Base-by-base conservation (phyloP, 2,113 vertebrate species). In the Oophaga pumilio region DNA sequence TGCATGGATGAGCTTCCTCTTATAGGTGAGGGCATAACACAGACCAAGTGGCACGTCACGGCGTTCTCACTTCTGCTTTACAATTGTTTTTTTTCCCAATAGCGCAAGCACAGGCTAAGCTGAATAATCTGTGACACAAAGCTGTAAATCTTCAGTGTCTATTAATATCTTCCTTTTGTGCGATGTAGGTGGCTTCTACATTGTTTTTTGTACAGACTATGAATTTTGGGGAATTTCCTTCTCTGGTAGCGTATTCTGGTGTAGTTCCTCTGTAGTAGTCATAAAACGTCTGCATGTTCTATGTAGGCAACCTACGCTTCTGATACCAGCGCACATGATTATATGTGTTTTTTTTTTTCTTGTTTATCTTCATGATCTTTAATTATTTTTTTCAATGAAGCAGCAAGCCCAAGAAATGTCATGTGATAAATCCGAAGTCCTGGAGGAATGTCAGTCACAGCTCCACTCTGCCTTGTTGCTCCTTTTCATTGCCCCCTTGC, bases 1-100 rank as follows among this genome's bases (percentile, higher is more conserved):
- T 94, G 95, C 93, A 98, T 99, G 97, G 97, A 99, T 9, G 97
- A 99, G 93, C 97, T 98, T 88, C 98, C 98, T 28, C 96, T 99
- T 92, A 99, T 99, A 92, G 98, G 98, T 99, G 92, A 97, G 97
- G 59, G 8, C 8, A 26, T 86, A 56, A 82, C 83, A 0, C 0
- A 87, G 81, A 49, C 22, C 15, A 26, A 43, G 18, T 12, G 50
- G 59, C 77, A 56, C 74, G 64, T n/a, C n/a, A 12, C 14, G 15
- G 24, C 15, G 57, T 57, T 69, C 33, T 62, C 43, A 68, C 13
- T 6, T 24, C 26, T 50, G 5, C 53, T 62, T 85, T 15, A 86
- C 57, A 79, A 12, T 62, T 49, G 17, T 14, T 5, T 60, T 60
- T 17, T 76, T 56, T 28, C 2, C 49, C 2, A 50, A 52, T 5